These are phyloP conservation scores for Spea bombifrons DNA, from an alignment of 2,113 vertebrate genomes.

Conservation along the genomic window DNA sequence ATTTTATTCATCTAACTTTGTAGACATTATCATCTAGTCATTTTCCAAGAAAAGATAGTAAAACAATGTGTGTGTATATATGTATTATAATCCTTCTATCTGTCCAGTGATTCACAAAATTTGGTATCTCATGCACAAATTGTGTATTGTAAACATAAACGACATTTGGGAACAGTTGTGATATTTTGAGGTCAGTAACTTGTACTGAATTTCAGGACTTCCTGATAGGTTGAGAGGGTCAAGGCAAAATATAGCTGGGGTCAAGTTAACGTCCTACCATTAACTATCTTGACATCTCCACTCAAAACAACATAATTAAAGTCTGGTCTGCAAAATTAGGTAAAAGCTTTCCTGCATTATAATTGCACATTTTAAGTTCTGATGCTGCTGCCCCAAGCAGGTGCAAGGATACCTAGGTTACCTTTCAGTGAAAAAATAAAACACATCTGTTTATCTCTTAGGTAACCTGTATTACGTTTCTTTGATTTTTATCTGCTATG, in stretches of 20 bases:
- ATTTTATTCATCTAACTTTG: too few relatives aligned
- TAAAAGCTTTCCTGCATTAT: constrained; percentile 1
- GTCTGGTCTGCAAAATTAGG: constrained; percentile 12
- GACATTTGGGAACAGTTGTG: not conserved
- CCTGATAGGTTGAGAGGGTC: constrained; percentile 38
- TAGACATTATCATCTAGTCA: too few relatives aligned
- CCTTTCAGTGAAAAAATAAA: constrained; percentile 35
- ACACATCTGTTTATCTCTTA: constrained; percentile 48
- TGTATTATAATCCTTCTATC: too few relatives aligned
- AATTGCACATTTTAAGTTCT: constrained; percentile 11
- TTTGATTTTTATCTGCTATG: constrained; percentile 34
- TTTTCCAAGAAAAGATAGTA: too few relatives aligned
- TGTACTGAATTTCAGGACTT: constrained; percentile 10
- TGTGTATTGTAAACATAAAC: too few relatives aligned
- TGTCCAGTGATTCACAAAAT: too few relatives aligned
- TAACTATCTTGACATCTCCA: constrained; percentile 43
- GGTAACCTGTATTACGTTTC: constrained; percentile 50
- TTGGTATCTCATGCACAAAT: too few relatives aligned
- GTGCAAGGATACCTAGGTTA: constrained; percentile 44
- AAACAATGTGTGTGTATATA: too few relatives aligned
- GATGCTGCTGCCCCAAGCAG: constrained; percentile 30
- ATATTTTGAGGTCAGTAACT: constrained; percentile 17
- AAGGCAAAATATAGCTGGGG: constrained; percentile 30
- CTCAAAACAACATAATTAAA: constrained; percentile 7
- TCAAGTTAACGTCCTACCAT: constrained; percentile 15